Evolutionary conservation across 2,888 invertebrate species (phyloP), one percentile per base, ranked within the genome.

Genomic region (Cephus pygmeus): DNA sequence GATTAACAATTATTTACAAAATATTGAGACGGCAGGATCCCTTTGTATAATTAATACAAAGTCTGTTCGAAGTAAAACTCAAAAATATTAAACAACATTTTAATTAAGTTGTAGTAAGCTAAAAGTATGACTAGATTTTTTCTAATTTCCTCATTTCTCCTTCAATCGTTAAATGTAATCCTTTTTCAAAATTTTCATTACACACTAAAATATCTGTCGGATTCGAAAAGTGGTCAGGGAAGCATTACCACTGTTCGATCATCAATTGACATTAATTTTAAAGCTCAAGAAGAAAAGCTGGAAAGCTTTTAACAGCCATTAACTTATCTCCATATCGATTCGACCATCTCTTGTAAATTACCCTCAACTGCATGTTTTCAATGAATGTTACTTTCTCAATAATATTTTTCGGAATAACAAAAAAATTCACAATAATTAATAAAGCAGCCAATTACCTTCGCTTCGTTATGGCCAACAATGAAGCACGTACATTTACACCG

Each of bases 331-430:
- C 56, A 23, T 56, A 56, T 23, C 23, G 56, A 56, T 56, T 56
- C 56, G 23, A 56, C 6, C 56, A 23, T 56, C 23, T 23, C 23
- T 56, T 75, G 12, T n/a, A 69, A 34, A 79, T 79, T 84, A 85
- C 85, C 85, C 85, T 85, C 85, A 86, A 79, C 85, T 86, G 85
- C 85, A 85, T 85, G 85, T 80, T 2, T 56, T 23, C 23, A 56
- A 23, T 23, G 56, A 56, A 56, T 23, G 9, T 23, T 56, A 23
- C 6, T 40, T 4, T 15, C 1, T 56, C 0, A 23, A 9, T 0
- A 56, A 56, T 56, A 56, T 56, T 56, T 15, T 56, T 56, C 23
- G 2, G 23, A 56, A 56, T 23, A 23, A 56, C 56, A 23, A 23
- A 56, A 23, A 23, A 56, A 56, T 2, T 56, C 9, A 9, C 2